phyloP scores from a whole-genome alignment of 2,797 vertebrate species.

The Enteromius radiatus region DNA sequence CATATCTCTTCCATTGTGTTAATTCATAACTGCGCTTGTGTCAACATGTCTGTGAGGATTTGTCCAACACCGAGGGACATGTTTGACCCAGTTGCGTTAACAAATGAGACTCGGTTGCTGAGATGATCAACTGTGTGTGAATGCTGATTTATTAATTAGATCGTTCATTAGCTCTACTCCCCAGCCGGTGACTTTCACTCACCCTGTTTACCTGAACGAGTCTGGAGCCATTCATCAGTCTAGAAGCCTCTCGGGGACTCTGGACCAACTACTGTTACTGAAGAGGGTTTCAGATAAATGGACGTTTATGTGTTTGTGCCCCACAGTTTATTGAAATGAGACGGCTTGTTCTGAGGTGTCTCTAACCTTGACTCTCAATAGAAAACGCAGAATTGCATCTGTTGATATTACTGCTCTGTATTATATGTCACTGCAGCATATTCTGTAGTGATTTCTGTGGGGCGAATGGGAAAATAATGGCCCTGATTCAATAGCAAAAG shows the following conservation, averaged over 20 bases:
- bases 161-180: slow-evolving; percentile 74
- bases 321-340: slow-evolving; percentile 1
- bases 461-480: neutral
- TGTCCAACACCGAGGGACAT: slow-evolving; percentile 49
- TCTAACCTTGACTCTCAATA: neutral
- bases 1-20: slow-evolving; percentile 13
- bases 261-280: neutral
- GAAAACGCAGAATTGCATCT: slow-evolving; percentile 12
- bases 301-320: slow-evolving; percentile 16
- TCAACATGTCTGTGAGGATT: slow-evolving; percentile 51
- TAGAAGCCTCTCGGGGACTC: slow-evolving; percentile 39
- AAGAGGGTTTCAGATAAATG: slow-evolving; percentile 50
- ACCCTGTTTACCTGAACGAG: slow-evolving; percentile 62
- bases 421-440: neutral
- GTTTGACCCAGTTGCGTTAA: slow-evolving; percentile 69
- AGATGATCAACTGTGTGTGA: slow-evolving; percentile 54
- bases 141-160: slow-evolving; percentile 70
- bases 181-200: slow-evolving; percentile 67
- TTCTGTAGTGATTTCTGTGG: neutral
- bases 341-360: neutral
- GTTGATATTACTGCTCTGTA: neutral
- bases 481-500: neutral
- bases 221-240: slow-evolving; percentile 58
- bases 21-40: slow-evolving; percentile 17
- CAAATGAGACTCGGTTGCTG: slow-evolving; percentile 48